Evolutionary conservation across 1,140 invertebrate genomes (phyloP).

Genomic region (Lepidurus couesii): DNA sequence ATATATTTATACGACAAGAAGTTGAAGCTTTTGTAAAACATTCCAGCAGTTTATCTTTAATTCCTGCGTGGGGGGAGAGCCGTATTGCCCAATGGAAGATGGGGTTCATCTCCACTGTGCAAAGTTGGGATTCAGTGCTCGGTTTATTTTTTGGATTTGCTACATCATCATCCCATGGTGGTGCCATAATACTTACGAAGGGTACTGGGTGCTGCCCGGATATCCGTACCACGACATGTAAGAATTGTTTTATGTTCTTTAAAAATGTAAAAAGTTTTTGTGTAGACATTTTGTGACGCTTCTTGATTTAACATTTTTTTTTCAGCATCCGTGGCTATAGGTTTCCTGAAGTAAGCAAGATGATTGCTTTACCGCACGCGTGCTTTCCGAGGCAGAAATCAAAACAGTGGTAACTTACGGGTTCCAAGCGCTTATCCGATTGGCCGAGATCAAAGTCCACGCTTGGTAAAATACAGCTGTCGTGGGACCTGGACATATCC

Average conservation of each 20-base stretch:
- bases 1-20: neutral
- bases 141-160: constrained; percentile 33
- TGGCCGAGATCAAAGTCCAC: constrained; percentile 25
- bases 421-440: neutral
- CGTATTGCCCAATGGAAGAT: constrained; percentile 27
- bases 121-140: constrained; percentile 34
- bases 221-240: constrained; percentile 27
- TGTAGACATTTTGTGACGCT: neutral
- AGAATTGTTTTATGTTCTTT: constrained; percentile 24
- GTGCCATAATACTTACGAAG: constrained; percentile 29
- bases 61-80: constrained; percentile 31
- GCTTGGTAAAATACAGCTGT: constrained; percentile 22
- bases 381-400: constrained; percentile 28
- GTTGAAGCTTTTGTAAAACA: neutral
- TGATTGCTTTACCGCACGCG: constrained; percentile 30
- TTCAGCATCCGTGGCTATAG: constrained; percentile 30
- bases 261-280: neutral
- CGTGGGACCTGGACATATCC: constrained; percentile 25
- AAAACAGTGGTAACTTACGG: neutral
- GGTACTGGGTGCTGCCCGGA: constrained; percentile 34
- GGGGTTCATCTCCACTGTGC: constrained; percentile 3
- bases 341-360: constrained; percentile 33
- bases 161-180: constrained; percentile 32
- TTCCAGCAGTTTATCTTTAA: constrained; percentile 14
- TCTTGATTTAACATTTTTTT: neutral